These are phyloP conservation scores for Melanotaenia pygmaea DNA, from an alignment of 2,797 vertebrate species.

Conservation along the genomic window DNA sequence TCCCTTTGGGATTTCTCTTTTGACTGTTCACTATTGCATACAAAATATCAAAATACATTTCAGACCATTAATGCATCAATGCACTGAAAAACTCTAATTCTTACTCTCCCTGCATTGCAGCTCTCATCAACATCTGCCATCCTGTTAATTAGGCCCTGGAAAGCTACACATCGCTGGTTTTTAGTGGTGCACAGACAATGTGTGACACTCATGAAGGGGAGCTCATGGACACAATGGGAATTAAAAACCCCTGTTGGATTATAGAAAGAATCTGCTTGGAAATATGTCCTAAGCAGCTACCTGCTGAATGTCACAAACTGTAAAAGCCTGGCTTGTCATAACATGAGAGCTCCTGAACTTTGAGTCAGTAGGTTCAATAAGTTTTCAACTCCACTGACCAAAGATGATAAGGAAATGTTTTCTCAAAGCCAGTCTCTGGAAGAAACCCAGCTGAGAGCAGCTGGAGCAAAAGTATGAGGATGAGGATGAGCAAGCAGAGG, in stretches of 20 bases:
- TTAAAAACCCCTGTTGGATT: conserved; percentile 59
- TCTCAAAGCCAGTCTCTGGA: conserved; percentile 28
- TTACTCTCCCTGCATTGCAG: conserved; percentile 51
- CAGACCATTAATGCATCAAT: conserved; percentile 32
- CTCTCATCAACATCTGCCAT: conserved; percentile 78
- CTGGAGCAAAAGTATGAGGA: conserved; percentile 35
- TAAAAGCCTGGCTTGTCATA: background rate
- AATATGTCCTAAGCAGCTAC: conserved; percentile 8
- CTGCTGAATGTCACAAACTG: background rate
- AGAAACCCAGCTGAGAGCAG: conserved; percentile 51
- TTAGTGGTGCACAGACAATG: conserved; percentile 67
- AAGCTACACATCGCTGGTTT: conserved; percentile 78
- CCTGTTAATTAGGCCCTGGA: conserved; percentile 78
- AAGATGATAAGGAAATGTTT: conserved; percentile 10
- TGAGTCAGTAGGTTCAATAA: conserved; percentile 30
- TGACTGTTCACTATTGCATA: background rate
- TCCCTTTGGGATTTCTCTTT: conserved; percentile 25
- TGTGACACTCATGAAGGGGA: conserved; percentile 61
- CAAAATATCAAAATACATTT: conserved; percentile 32
- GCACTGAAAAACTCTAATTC: conserved; percentile 35
- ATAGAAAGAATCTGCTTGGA: conserved; percentile 41
- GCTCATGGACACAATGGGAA: conserved; percentile 61
- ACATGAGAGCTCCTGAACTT: conserved; percentile 5
- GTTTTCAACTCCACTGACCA: conserved; percentile 34
- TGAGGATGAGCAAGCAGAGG: conserved; percentile 35